Evolutionary conservation across 2,888 invertebrate genomes (phyloP), one percentile per base, ranked within the genome.

Genomic region (Artemia sinica): DNA sequence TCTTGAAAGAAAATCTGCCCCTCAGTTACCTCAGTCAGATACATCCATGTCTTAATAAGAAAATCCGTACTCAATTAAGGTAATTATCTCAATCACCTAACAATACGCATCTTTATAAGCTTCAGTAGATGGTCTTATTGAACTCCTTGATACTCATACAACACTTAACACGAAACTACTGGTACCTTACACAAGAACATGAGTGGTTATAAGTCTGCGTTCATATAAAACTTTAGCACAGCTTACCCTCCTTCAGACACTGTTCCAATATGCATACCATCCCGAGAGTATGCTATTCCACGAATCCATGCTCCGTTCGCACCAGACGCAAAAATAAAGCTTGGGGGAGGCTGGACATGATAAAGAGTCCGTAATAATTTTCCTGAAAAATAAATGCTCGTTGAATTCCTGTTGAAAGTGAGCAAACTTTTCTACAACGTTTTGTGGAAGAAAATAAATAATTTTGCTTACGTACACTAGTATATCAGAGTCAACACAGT

Each of bases 241-340:
- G 8, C 72, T 75, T 75, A 81, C 80, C 79, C 79, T 74, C 81
- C 81, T 75, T 81, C 80, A 66, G 79, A 77, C 12, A 81, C 77
- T 10, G 81, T 78, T 14, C 77, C 79, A n/a, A 81, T 72, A 70
- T 78, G 77, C 67, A 76, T 74, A 8, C 81, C 80, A 74, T 79
- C 77, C 14, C 75, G 74, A 65, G 78, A 76, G 74, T 80, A 80
- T 8, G 77, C 74, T 10, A 81, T 76, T 58, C 76, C 75, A 49
- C 79, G 74, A 7, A 81, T 79, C 74, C 78, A 80, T 66, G 77
- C 76, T 49, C 77, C 79, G 73, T 82, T 82, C 11, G 77, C 78
- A 18, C 81, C 81, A 65, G 80, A 78, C 50, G 81, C 81, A 74
- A 77, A 81, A 67, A 81, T 81, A 9, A 77, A 76, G 8, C 79